Evolutionary conservation across 1,140 invertebrate genomes (phyloP).

Genomic region (Harlomillsia oculata): DNA sequence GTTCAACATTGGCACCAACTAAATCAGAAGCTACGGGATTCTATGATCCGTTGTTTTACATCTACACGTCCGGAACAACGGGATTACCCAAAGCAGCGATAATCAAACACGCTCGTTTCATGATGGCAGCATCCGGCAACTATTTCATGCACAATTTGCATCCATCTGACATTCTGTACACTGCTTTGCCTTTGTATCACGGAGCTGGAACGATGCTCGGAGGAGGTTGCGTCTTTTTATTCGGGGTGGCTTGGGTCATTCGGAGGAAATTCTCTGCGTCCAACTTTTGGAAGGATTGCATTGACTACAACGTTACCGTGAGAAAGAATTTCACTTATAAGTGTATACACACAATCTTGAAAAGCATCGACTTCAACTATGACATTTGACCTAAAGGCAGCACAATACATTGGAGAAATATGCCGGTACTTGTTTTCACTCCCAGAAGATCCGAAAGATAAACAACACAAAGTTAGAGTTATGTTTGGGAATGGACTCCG

Average conservation of each 20-base stretch:
- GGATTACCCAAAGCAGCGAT: constrained; percentile 81
- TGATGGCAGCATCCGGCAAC: constrained; percentile 41
- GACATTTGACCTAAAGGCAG: neutral
- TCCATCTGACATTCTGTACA: constrained; percentile 47
- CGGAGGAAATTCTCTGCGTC: constrained; percentile 64
- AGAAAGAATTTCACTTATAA: constrained; percentile 34
- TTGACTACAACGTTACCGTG: constrained; percentile 86
- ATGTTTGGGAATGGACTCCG: constrained; percentile 57
- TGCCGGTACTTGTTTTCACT: constrained; percentile 55
- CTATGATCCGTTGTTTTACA: constrained; percentile 36
- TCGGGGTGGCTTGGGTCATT: constrained; percentile 54
- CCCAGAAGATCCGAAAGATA: constrained; percentile 50
- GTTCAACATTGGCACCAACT: neutral
- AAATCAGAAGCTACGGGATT: neutral
- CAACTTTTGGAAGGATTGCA: constrained; percentile 75
- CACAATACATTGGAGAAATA: constrained; percentile 25
- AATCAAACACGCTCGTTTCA: constrained; percentile 56
- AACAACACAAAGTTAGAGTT: constrained; percentile 47
- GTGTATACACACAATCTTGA: too few relatives aligned
- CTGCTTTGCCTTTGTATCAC: constrained; percentile 47
- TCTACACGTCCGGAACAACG: constrained; percentile 66
- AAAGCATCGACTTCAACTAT: too few relatives aligned
- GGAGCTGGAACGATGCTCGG: constrained; percentile 53
- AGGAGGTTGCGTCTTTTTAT: constrained; percentile 52
- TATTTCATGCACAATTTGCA: constrained; percentile 38